Conservation (phyloP, 1,140 invertebrate genomes). For the Drosophila kurseongensis region DNA sequence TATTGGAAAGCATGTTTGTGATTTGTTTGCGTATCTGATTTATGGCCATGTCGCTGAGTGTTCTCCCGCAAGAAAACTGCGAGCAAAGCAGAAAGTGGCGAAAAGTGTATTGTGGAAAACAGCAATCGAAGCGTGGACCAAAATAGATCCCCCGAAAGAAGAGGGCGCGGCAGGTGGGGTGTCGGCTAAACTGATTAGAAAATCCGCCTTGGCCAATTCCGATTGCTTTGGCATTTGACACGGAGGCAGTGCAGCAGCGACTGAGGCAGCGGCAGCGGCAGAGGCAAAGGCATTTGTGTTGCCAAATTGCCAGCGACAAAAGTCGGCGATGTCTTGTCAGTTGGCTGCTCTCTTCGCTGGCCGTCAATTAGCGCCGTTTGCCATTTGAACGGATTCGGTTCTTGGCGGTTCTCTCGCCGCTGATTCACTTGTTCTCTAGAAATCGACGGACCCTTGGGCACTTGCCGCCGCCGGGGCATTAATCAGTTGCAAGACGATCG, state of each 20-base stretch:
- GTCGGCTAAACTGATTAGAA: constrained; percentile 48
- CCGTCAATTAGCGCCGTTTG: constrained; percentile 66
- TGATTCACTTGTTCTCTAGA: constrained; percentile 42
- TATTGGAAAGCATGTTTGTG: neutral
- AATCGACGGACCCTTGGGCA: constrained; percentile 38
- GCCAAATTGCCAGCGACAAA: constrained; percentile 40
- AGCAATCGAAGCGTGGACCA: constrained; percentile 24
- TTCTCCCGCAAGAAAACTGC: constrained; percentile 37
- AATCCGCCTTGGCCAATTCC: constrained; percentile 52
- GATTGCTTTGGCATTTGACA: constrained; percentile 61
- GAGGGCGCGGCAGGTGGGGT: neutral
- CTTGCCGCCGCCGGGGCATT: constrained; percentile 46
- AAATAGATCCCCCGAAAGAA: constrained; percentile 28
- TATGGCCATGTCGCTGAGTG: constrained; percentile 19
- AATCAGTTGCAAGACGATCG: constrained; percentile 84
- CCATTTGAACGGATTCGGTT: constrained; percentile 32
- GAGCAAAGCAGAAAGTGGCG: constrained; percentile 45
- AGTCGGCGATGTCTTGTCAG: constrained; percentile 29
- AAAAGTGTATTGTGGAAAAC: constrained; percentile 44
- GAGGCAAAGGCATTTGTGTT: constrained; percentile 20
- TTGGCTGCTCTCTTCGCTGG: constrained; percentile 16
- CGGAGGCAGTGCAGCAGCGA: constrained; percentile 36
- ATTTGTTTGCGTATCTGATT: neutral
- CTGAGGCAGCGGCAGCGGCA: neutral
- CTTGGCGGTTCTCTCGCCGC: constrained; percentile 18